A percentile compares a stretch with the other conserved stretches of the same genome.
Evolutionary conservation across 2,888 invertebrate genomes (phyloP).

Genomic region (Aproaerema taeniolella): DNA sequence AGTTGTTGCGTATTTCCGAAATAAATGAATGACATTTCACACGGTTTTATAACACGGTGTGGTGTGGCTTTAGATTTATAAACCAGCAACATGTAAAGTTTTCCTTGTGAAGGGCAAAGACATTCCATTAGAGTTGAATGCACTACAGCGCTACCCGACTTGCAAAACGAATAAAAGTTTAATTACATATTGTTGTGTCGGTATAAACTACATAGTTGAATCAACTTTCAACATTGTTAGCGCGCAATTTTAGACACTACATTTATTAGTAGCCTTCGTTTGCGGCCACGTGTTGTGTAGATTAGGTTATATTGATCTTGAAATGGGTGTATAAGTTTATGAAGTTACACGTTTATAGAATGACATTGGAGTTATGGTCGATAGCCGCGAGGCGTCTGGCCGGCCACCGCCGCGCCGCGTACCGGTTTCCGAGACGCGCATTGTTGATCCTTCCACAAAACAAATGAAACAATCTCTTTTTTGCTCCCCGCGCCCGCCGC

Average conservation of each 20-base stretch:
- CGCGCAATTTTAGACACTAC: too few relatives aligned
- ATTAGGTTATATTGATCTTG: neutral
- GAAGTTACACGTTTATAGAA: slow-evolving; percentile 24
- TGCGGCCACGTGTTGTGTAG: slow-evolving; percentile 1
- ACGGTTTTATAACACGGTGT: too few relatives aligned
- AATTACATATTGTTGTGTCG: slow-evolving; percentile 4
- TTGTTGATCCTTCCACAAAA: slow-evolving; percentile 67
- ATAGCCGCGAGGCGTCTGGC: slow-evolving; percentile 51
- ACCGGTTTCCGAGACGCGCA: slow-evolving; percentile 67
- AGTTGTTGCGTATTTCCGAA: neutral
- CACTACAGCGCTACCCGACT: slow-evolving; percentile 9
- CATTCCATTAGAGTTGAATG: slow-evolving; percentile 15
- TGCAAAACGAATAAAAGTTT: slow-evolving; percentile 6
- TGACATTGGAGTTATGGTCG: slow-evolving; percentile 52
- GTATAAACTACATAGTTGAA: neutral
- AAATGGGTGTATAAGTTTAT: slow-evolving; percentile 3
- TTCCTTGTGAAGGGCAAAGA: slow-evolving; percentile 16
- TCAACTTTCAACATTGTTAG: slow-evolving; percentile 4
- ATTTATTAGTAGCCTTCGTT: neutral
- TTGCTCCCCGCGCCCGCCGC: slow-evolving; percentile 36
- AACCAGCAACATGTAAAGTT: slow-evolving; percentile 6
- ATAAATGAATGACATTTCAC: slow-evolving; percentile 5
- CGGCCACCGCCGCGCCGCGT: slow-evolving; percentile 48
- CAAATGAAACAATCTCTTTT: slow-evolving; percentile 63
- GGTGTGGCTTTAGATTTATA: slow-evolving; percentile 4